Conservation (phyloP, 2,113 vertebrate genomes). For the Brachyhypopomus occidentalis region DNA sequence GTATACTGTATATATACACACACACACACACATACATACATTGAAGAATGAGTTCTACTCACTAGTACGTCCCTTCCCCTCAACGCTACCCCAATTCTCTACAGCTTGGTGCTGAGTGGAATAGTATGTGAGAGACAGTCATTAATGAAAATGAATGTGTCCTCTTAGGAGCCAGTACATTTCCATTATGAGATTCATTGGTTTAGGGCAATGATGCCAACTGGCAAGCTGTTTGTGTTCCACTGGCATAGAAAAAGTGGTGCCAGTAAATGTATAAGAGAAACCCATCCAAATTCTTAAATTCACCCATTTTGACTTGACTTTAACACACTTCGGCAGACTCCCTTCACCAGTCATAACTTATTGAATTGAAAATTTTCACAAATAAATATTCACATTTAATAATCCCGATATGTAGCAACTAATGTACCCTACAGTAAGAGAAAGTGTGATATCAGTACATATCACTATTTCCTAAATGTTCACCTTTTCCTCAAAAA, state of each 20-base stretch:
- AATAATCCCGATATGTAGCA: no score
- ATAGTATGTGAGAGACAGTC: slow-evolving; percentile 38
- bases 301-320: slow-evolving; percentile 58
- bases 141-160: slow-evolving; percentile 66
- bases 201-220: slow-evolving; percentile 47
- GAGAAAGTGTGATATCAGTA: no score
- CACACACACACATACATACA: slow-evolving; percentile 35
- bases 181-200: slow-evolving; percentile 62
- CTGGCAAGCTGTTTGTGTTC: slow-evolving; percentile 34
- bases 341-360: not conserved
- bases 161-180: slow-evolving; percentile 55
- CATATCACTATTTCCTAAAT: not conserved
- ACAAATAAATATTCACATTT: no score
- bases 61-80: not conserved
- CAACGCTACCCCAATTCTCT: not conserved
- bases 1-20: no score
- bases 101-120: slow-evolving; percentile 18
- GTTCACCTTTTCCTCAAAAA: not conserved
- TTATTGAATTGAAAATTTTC: not conserved
- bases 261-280: not conserved
- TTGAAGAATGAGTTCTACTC: slow-evolving; percentile 51
- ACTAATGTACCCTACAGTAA: no score
- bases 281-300: slow-evolving; percentile 2
- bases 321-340: not conserved
- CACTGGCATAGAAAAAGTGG: slow-evolving; percentile 10